Percentiles rank a stretch among this genome's conserved stretches.
Conservation (phyloP, 2,888 invertebrate species). For the Diogma glabrata region DNA sequence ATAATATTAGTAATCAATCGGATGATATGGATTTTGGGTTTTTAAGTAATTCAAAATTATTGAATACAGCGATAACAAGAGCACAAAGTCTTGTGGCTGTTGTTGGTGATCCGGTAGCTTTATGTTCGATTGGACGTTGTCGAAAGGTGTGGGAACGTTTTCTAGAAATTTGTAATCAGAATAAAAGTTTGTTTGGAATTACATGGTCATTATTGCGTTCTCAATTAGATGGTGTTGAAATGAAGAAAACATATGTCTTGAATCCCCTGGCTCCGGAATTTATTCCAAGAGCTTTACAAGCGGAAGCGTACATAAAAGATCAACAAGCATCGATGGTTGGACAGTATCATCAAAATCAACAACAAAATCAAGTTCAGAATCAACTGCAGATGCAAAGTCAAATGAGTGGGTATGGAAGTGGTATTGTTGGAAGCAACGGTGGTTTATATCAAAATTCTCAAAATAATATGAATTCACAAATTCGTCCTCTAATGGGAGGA, state of each 20-base stretch:
- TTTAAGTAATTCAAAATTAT: constrained; percentile 64
- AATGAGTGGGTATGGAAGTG: constrained; percentile 1
- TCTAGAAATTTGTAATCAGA: constrained; percentile 57
- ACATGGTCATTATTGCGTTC: constrained; percentile 55
- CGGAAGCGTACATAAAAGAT: constrained; percentile 37
- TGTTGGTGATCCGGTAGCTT: constrained; percentile 71
- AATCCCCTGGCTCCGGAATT: constrained; percentile 75
- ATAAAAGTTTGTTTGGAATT: constrained; percentile 58
- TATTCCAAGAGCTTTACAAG: constrained; percentile 48
- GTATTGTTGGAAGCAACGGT: constrained; percentile 1
- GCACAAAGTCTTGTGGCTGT: constrained; percentile 74
- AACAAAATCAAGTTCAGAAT: constrained; percentile 17
- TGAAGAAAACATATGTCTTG: constrained; percentile 62
- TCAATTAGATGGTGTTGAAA: constrained; percentile 59
- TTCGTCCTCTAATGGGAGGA: constrained; percentile 12
- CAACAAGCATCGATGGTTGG: constrained; percentile 26
- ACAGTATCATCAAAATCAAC: constrained; percentile 15
- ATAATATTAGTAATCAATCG: constrained; percentile 27
- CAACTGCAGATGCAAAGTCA: constrained; percentile 21
- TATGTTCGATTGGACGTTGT: constrained; percentile 70
- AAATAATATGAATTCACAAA: constrained; percentile 10
- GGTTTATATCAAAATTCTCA: not conserved
- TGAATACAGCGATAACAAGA: constrained; percentile 73
- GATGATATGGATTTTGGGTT: constrained; percentile 67
- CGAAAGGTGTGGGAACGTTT: constrained; percentile 72